phyloP scores from a whole-genome alignment of 2,113 vertebrate species.

The Psilopogon haemacephalus region DNA sequence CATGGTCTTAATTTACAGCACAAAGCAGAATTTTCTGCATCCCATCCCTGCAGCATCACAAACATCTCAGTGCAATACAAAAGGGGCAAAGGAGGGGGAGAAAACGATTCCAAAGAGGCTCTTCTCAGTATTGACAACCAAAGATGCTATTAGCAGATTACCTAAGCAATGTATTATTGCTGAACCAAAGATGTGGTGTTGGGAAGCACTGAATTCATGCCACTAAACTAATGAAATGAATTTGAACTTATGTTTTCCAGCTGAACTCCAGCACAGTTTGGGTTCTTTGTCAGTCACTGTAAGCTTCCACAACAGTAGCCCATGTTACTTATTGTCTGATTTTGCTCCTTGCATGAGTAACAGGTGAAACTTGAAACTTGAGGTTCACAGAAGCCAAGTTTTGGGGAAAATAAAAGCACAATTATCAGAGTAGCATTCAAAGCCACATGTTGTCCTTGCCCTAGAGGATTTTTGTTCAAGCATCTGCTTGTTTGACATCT shows the following conservation, averaged over 20 bases:
- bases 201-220: not conserved
- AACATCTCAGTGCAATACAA: not conserved
- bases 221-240: constrained; percentile 27
- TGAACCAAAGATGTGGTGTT: too few species aligned
- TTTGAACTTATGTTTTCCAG: constrained; percentile 26
- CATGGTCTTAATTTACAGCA: not conserved
- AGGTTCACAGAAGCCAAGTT: too few species aligned
- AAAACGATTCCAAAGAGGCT: not conserved
- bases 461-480: not conserved
- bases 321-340: not conserved
- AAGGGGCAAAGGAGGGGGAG: not conserved
- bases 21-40: not conserved
- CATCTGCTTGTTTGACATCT: rapidly evolving
- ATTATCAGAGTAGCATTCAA: not conserved
- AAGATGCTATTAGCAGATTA: constrained; percentile 44
- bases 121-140: not conserved
- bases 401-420: too few species aligned
- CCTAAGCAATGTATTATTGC: not conserved
- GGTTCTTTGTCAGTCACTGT: not conserved
- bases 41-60: not conserved
- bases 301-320: not conserved
- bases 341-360: not conserved
- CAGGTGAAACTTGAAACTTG: not conserved
- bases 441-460: not conserved
- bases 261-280: not conserved